Percentiles rank a stretch among this genome's conserved stretches.
Evolutionary conservation across 2,888 invertebrate genomes (phyloP).

Genomic region (Cosmia trapezina): DNA sequence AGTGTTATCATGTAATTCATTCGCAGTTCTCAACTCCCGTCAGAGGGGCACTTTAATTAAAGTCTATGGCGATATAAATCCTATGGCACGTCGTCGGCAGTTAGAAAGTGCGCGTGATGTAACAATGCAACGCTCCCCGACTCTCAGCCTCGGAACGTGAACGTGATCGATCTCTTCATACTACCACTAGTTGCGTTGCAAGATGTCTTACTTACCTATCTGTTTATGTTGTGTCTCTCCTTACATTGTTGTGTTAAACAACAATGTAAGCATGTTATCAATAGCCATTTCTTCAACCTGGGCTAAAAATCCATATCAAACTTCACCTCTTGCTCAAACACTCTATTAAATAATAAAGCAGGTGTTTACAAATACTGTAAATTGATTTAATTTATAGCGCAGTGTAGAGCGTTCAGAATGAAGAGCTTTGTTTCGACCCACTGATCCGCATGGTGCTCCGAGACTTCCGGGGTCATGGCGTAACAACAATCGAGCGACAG

Average conservation of each 20-base stretch:
- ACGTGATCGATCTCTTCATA: constrained; percentile 80
- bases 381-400: constrained; percentile 27
- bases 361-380: constrained; percentile 7
- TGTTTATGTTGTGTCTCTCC: constrained; percentile 26
- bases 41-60: constrained; percentile 81
- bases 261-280: constrained; percentile 1
- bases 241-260: no score
- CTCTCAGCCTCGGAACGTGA: constrained; percentile 73
- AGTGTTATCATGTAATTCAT: constrained; percentile 75
- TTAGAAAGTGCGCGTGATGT: constrained; percentile 86
- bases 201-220: constrained; percentile 68
- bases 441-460: constrained; percentile 65
- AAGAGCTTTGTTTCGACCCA: constrained; percentile 62
- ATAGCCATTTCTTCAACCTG: not conserved
- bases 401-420: constrained; percentile 41
- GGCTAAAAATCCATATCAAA: not conserved
- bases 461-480: constrained; percentile 74
- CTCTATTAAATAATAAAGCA: not conserved
- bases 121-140: constrained; percentile 78
- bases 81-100: constrained; percentile 78
- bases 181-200: constrained; percentile 68
- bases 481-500: constrained; percentile 68
- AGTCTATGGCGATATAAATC: constrained; percentile 83
- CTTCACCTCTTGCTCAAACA: not conserved
- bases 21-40: constrained; percentile 74